Percentiles rank a stretch among this genome's conserved stretches.
Evolutionary conservation across 2,888 invertebrate species (phyloP).

Genomic region (Dasypogon diadema): DNA sequence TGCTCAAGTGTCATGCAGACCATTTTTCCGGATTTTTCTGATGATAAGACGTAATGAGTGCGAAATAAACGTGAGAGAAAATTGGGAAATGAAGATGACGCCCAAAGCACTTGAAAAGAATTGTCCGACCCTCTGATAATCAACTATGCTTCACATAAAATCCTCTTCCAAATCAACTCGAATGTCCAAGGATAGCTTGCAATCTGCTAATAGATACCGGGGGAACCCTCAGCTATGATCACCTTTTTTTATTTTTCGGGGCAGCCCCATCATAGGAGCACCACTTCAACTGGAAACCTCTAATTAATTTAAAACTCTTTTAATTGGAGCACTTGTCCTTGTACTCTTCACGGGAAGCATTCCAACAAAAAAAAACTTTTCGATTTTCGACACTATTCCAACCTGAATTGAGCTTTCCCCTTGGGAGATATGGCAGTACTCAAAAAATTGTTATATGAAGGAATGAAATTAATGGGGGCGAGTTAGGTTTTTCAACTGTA

Average conservation of each 20-base stretch:
- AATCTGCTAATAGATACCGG: not conserved
- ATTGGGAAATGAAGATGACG: slow-evolving; percentile 1
- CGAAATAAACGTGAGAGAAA: not conserved
- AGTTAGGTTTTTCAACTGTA: not conserved
- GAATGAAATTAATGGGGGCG: not conserved
- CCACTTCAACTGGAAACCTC: slow-evolving; percentile 8
- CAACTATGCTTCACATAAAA: slow-evolving; percentile 1
- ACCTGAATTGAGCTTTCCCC: slow-evolving; percentile 8
- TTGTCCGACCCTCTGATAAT: not conserved
- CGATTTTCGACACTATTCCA: not conserved
- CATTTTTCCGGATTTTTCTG: slow-evolving; percentile 7
- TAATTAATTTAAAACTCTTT: slow-evolving; percentile 36
- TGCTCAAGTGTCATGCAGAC: not conserved
- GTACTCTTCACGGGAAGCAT: not conserved
- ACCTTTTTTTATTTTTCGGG: not conserved
- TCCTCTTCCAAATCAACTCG: slow-evolving; percentile 1
- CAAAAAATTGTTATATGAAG: not conserved
- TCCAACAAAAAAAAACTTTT: not conserved
- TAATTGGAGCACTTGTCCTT: slow-evolving; percentile 43
- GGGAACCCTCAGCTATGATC: not conserved
- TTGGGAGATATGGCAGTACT: not conserved
- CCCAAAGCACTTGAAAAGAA: not conserved
- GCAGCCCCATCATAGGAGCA: not conserved
- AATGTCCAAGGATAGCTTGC: not conserved
- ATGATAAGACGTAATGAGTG: slow-evolving; percentile 15